These are phyloP conservation scores for Sericinus montela DNA, from an alignment of 2,888 invertebrate genomes.

Conservation along the genomic window DNA sequence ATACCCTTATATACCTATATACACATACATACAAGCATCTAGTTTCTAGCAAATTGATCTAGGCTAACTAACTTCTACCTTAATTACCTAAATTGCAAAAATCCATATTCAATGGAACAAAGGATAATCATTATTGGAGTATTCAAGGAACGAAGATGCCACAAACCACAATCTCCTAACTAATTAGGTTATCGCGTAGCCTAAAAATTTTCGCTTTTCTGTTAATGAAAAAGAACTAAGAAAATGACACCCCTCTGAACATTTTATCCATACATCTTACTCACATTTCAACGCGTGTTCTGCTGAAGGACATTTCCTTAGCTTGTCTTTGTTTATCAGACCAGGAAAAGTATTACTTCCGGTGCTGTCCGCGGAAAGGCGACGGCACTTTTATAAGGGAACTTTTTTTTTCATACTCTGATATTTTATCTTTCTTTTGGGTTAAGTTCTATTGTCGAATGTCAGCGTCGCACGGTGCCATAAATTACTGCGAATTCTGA, in stretches of 20 bases:
- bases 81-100: too few species aligned
- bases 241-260: constrained; percentile 33
- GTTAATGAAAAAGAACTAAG: constrained; percentile 32
- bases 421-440: constrained; percentile 24
- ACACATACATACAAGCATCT: constrained; percentile 22
- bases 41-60: too few species aligned
- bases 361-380: constrained; percentile 47
- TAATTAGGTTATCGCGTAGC: constrained; percentile 44
- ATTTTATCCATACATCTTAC: constrained; percentile 57
- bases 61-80: too few species aligned
- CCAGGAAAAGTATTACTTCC: constrained; percentile 68
- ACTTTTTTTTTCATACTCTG: constrained; percentile 19
- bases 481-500: constrained; percentile 56
- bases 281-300: constrained; percentile 46
- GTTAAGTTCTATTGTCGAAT: constrained; percentile 5
- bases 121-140: too few species aligned
- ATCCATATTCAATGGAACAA: too few species aligned
- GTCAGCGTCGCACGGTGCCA: constrained; percentile 34
- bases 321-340: constrained; percentile 65
- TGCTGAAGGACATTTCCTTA: constrained; percentile 51
- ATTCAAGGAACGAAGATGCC: neutral
- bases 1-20: constrained; percentile 32
- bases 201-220: constrained; percentile 36
- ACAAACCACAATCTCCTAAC: constrained; percentile 25
- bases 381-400: constrained; percentile 45